A percentile compares a stretch with the other conserved stretches of the same genome.
Evolutionary conservation across 2,113 vertebrate species (phyloP).

Genomic region (Callithrix jacchus): DNA sequence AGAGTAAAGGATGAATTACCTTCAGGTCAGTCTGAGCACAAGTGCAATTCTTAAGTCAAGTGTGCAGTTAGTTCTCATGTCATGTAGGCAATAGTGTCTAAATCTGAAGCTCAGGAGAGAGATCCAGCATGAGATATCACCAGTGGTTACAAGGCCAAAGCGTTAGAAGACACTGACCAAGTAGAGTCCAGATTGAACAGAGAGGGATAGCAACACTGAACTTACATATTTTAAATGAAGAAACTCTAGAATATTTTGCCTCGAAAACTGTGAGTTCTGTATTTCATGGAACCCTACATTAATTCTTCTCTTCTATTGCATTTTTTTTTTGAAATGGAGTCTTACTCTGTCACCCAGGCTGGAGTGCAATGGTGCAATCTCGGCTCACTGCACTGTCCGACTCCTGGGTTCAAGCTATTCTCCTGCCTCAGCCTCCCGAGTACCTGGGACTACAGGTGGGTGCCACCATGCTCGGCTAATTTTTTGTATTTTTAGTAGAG

Average conservation of each 20-base stretch:
- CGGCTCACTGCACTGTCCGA: no score
- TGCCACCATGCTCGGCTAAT: no score
- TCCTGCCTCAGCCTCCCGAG: no score
- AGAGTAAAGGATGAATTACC: neutral
- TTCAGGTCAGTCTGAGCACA: neutral
- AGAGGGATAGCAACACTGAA: neutral
- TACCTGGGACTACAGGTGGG: no score
- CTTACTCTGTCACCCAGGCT: no score
- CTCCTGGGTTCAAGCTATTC: no score
- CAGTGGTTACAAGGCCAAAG: neutral
- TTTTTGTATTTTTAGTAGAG: no score
- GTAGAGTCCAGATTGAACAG: neutral
- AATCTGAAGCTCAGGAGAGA: neutral
- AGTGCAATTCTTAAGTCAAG: neutral
- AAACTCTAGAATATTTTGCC: neutral
- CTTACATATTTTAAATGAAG: constrained; percentile 9
- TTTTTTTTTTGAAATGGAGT: no score
- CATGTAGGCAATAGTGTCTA: neutral
- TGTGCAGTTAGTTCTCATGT: neutral
- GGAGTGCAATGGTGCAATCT: no score
- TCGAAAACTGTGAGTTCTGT: neutral
- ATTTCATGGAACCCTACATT: neutral
- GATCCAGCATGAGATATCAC: neutral
- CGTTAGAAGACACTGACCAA: neutral
- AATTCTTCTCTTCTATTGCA: neutral